phyloP scores from a whole-genome alignment of 2,113 vertebrate genomes.

The Muscicapa adusta region DNA sequence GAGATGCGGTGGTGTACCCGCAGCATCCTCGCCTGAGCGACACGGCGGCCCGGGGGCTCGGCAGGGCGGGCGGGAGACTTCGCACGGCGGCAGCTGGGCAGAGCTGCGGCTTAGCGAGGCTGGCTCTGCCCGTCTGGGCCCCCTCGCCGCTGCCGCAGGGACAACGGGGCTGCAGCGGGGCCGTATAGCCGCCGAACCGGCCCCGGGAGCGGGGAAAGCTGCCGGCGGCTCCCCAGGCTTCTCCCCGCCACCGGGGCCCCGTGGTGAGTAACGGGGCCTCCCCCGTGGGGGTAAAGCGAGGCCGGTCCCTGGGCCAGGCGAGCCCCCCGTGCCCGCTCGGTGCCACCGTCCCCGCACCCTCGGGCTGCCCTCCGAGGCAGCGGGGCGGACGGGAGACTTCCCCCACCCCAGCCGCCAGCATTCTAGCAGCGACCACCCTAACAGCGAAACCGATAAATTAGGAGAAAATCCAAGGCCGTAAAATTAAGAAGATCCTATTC shows the following conservation, averaged over 20 bases:
- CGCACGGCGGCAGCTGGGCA: neutral
- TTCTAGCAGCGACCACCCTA: neutral
- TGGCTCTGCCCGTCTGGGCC: neutral
- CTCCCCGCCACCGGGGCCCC: neutral
- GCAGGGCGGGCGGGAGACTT: neutral
- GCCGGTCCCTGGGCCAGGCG: neutral
- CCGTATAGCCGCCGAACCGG: neutral
- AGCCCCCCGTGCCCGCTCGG: neutral
- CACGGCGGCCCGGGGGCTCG: neutral
- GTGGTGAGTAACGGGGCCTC: neutral
- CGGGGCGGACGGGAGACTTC: neutral
- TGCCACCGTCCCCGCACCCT: neutral
- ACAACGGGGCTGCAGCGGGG: neutral
- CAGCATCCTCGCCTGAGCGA: neutral
- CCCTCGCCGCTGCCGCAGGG: neutral
- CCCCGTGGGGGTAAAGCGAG: neutral
- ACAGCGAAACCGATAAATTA: neutral
- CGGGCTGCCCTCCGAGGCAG: neutral
- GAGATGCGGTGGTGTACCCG: neutral
- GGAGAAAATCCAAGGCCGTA: neutral
- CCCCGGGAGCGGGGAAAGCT: neutral
- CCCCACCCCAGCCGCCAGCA: neutral
- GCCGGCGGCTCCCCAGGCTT: neutral
- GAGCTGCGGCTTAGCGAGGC: neutral
- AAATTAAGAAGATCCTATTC: neutral